phyloP scores from a whole-genome alignment of 1,140 invertebrate genomes.

The Vanessa tameamea region DNA sequence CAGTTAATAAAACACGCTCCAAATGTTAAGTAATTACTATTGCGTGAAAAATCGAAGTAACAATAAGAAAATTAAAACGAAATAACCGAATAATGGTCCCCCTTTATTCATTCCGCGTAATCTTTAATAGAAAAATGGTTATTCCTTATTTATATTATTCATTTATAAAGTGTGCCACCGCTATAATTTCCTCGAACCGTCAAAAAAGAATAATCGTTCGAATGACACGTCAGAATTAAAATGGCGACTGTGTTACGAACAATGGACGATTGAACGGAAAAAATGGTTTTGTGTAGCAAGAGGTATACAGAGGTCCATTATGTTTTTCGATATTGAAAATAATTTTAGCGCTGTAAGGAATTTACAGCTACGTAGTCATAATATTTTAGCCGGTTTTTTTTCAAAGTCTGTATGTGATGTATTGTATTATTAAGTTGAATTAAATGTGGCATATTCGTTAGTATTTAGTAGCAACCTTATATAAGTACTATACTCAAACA shows the following conservation, averaged over 20 bases:
- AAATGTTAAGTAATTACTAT: not conserved
- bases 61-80: not conserved
- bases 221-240: slow-evolving; percentile 27
- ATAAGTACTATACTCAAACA: too few relatives aligned
- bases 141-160: slow-evolving; percentile 5
- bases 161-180: slow-evolving; percentile 1
- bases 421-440: too few relatives aligned
- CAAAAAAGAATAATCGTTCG: slow-evolving; percentile 33
- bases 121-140: not conserved
- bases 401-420: too few relatives aligned
- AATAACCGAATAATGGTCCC: not conserved
- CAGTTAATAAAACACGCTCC: too few relatives aligned
- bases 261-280: slow-evolving; percentile 19
- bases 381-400: too few relatives aligned
- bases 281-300: slow-evolving; percentile 26
- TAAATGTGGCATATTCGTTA: too few relatives aligned
- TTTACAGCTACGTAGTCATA: too few relatives aligned
- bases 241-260: slow-evolving; percentile 12
- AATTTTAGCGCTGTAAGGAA: too few relatives aligned
- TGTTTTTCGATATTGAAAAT: not conserved
- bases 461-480: too few relatives aligned
- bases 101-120: not conserved
- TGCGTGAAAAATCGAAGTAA: not conserved
- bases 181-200: slow-evolving; percentile 38
- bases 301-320: slow-evolving; percentile 7